These are phyloP conservation scores for Bombus confusus DNA, from an alignment of 1,140 invertebrate species.

Conservation along the genomic window DNA sequence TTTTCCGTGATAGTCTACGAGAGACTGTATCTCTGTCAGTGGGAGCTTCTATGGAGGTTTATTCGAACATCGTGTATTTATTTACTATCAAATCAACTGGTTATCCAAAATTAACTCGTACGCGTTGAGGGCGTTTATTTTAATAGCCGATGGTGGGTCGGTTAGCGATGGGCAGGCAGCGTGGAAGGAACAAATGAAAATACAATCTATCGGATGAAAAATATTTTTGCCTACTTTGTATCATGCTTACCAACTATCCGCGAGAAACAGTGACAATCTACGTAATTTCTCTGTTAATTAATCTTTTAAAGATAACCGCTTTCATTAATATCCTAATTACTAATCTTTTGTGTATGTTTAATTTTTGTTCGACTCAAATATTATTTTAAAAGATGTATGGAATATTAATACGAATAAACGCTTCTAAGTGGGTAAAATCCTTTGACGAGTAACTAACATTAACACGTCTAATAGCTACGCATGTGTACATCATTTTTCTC, in stretches of 20 bases:
- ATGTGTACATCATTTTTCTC: too few relatives aligned
- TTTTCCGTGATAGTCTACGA: slow-evolving; percentile 4
- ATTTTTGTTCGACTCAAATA: neutral
- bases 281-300: neutral
- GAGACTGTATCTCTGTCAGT: neutral
- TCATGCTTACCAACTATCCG: neutral
- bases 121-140: slow-evolving; percentile 41
- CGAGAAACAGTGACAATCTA: too few relatives aligned
- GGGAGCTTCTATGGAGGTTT: neutral
- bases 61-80: slow-evolving; percentile 31
- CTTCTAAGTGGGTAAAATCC: neutral
- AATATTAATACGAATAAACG: neutral
- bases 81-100: slow-evolving; percentile 33
- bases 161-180: neutral
- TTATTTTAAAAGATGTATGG: neutral
- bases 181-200: slow-evolving; percentile 9
- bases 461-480: neutral
- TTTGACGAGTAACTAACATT: neutral
- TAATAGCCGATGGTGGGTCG: slow-evolving; percentile 32
- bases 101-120: slow-evolving; percentile 52
- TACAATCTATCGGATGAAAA: neutral
- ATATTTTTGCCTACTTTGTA: neutral
- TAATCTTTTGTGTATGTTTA: neutral
- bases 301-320: neutral
- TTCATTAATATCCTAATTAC: neutral